phyloP scores from a whole-genome alignment of 2,888 invertebrate genomes.

The Meganola albula region DNA sequence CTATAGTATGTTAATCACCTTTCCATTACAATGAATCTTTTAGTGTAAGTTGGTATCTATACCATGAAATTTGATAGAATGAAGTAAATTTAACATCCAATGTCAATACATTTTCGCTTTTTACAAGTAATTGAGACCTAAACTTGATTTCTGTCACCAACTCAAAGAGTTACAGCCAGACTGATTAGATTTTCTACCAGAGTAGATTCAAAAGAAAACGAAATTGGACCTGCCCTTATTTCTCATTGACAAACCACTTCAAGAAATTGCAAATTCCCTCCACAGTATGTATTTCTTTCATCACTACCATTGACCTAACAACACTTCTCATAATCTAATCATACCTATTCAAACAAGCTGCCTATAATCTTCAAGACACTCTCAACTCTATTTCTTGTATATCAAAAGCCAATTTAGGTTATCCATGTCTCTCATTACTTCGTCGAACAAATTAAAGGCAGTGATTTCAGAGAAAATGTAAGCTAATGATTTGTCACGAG shows the following conservation, averaged over 20 bases:
- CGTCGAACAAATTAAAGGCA: constrained; percentile 27
- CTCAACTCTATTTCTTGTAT: constrained; percentile 16
- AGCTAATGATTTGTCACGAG: constrained; percentile 24
- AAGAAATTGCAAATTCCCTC: constrained; percentile 8
- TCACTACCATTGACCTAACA: constrained; percentile 15
- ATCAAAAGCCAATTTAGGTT: constrained; percentile 24
- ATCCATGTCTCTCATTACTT: constrained; percentile 23
- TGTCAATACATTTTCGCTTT: no score
- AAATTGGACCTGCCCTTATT: no score
- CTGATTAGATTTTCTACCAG: no score
- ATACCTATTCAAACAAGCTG: constrained; percentile 23
- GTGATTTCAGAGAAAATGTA: constrained; percentile 21
- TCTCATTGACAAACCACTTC: not conserved
- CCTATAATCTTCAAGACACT: constrained; percentile 15
- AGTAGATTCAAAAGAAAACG: no score
- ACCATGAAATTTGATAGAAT: no score
- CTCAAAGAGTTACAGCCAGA: no score
- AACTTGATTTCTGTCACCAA: no score
- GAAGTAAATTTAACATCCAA: no score
- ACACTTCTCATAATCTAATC: constrained; percentile 29
- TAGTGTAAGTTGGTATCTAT: no score
- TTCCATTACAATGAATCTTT: no score
- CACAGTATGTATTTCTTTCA: constrained; percentile 7
- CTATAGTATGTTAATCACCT: no score
- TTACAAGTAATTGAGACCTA: no score